Percentiles rank a stretch among this genome's conserved stretches.
Conservation (phyloP, 2,797 vertebrate species). For the Crotalus adamanteus region DNA sequence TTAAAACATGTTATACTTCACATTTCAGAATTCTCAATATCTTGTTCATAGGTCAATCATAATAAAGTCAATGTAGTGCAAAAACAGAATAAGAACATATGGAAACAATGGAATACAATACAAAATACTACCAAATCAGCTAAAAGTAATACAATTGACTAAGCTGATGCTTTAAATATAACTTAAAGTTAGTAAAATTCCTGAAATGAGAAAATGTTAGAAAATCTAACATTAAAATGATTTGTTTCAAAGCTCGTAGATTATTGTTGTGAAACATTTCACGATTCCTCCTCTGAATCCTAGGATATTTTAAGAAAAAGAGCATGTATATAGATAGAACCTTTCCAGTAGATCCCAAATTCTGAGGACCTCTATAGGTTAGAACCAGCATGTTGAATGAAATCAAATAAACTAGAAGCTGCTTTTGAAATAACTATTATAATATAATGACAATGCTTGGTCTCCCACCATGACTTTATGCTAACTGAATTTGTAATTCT, state of each 20-base stretch:
- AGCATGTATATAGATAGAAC: background rate
- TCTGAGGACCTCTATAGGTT: background rate
- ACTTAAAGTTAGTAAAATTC: background rate
- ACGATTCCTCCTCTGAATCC: background rate
- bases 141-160: background rate
- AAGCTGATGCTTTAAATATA: background rate
- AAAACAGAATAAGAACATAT: background rate
- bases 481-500: background rate
- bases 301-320: background rate
- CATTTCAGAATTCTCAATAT: background rate
- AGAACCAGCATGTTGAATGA: background rate
- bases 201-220: background rate
- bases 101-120: background rate
- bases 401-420: background rate
- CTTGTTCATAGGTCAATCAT: background rate
- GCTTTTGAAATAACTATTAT: background rate
- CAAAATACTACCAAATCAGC: background rate
- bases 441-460: background rate
- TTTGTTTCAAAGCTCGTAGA: background rate
- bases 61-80: background rate
- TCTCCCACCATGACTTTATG: background rate
- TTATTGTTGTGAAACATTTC: background rate
- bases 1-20: background rate
- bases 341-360: background rate
- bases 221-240: background rate